Percentiles rank a stretch among this genome's conserved stretches.
Conservation (phyloP, 2,888 invertebrate species). For the Parnassius apollo region DNA sequence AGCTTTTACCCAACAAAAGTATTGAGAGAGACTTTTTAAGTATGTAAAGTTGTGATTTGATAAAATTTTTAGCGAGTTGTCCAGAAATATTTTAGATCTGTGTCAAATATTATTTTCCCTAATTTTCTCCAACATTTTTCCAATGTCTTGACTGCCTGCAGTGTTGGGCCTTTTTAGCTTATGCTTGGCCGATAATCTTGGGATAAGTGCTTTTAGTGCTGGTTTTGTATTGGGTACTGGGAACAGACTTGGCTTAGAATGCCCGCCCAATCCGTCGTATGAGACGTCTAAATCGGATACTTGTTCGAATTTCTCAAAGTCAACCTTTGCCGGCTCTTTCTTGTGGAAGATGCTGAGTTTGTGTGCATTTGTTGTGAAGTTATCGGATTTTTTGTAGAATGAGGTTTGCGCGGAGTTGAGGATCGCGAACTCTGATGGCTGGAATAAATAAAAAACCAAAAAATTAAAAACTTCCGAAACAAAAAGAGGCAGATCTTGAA, state of each 20-base stretch:
- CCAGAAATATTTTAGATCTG: too few relatives aligned
- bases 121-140: constrained; percentile 49
- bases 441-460: constrained; percentile 32
- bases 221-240: constrained; percentile 52
- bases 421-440: constrained; percentile 57
- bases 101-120: constrained; percentile 14
- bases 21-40: too few relatives aligned
- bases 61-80: too few relatives aligned
- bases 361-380: constrained; percentile 14
- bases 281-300: constrained; percentile 43
- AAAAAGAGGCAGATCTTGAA: too few relatives aligned
- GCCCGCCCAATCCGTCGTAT: constrained; percentile 81
- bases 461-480: background rate
- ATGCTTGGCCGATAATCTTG: constrained; percentile 55
- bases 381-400: constrained; percentile 34
- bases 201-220: constrained; percentile 41
- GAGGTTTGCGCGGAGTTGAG: constrained; percentile 46
- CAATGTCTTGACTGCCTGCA: constrained; percentile 48
- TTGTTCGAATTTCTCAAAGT: constrained; percentile 36
- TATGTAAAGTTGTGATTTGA: too few relatives aligned
- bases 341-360: constrained; percentile 55
- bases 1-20: too few relatives aligned
- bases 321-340: constrained; percentile 46
- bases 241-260: constrained; percentile 74
- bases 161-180: constrained; percentile 50